Evolutionary conservation across 2,888 invertebrate species (phyloP), one percentile per base, ranked within the genome.

Genomic region (Drosophila mimica): DNA sequence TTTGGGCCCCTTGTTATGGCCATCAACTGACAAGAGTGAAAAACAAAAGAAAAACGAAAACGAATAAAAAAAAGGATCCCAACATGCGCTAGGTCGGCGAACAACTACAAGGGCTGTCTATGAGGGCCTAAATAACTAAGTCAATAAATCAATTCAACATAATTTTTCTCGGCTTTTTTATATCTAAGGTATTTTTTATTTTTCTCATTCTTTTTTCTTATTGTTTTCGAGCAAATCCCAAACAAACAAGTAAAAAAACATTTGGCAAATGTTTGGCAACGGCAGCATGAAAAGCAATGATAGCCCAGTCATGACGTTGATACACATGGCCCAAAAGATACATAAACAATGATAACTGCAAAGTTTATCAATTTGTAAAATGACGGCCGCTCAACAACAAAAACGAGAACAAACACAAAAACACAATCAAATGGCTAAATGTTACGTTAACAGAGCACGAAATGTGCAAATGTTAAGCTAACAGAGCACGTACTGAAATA

Each of bases 81-180:
- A 60, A 49, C 52, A 28, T 49, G 48, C 61, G 38, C 56, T 63
- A 52, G 40, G 58, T 20, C 36, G 38, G 33, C 20, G 40, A 61
- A 49, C 40, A 61, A 64, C 40, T 74, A 66, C 61, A 70, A 53
- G 9, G 31, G 20, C 75, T 80, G 79, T 80, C 85, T 88, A 88
- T 80, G 82, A 76, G 81, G 70, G 74, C 80, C 85, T 85, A 83
- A 89, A 85, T 83, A 89, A 85, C 83, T 85, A 88, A 89, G 89
- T 88, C 87, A 88, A 88, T 88, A 88, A 89, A 88, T 88, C 89
- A 88, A 89, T 89, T 88, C 82, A 82, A 88, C 85, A 89, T 83
- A 84, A 88, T 89, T 88, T 80, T 74, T 61, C 75, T 76, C 74
- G 66, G 82, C 71, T 70, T 86, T 82, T 80, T 86, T 70, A 67